A percentile compares a stretch with the other conserved stretches of the same genome.
phyloP scores from a whole-genome alignment of 2,113 vertebrate genomes.

The Charadrius vociferus region DNA sequence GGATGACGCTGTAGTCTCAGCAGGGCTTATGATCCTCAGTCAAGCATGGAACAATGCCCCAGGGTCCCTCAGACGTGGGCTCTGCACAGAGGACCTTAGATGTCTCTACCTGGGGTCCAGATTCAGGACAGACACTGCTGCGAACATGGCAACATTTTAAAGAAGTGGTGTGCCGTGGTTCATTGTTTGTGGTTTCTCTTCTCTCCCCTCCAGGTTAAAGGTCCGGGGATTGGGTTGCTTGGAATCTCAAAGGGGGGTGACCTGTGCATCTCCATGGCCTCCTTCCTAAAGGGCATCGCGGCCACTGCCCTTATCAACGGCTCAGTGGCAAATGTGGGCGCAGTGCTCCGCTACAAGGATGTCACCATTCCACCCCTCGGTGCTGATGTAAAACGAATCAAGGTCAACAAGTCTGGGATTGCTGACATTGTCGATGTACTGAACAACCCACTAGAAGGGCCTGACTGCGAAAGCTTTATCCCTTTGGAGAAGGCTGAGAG shows the following conservation, averaged over 20 bases:
- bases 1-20: background rate
- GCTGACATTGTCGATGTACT: conserved; percentile 70
- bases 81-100: background rate
- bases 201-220: conserved; percentile 70
- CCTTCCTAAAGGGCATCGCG: conserved; percentile 83
- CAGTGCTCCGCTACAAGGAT: conserved; percentile 75
- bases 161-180: background rate
- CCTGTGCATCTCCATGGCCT: conserved; percentile 84
- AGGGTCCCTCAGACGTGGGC: background rate
- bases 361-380: conserved; percentile 73
- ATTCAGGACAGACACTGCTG: background rate
- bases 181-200: background rate
- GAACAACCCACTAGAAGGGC: conserved; percentile 68
- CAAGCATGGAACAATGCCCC: background rate
- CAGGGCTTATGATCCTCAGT: background rate
- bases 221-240: conserved; percentile 83
- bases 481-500: conserved; percentile 85
- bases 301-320: conserved; percentile 84
- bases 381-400: background rate
- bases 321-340: conserved; percentile 74
- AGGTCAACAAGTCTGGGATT: conserved; percentile 68
- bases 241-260: conserved; percentile 86
- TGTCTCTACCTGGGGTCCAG: background rate
- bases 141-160: background rate
- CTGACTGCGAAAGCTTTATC: conserved; percentile 76